Percentiles rank a stretch among this genome's conserved stretches.
phyloP scores from a whole-genome alignment of 2,797 vertebrate genomes.

The Epinephelus coioides region DNA sequence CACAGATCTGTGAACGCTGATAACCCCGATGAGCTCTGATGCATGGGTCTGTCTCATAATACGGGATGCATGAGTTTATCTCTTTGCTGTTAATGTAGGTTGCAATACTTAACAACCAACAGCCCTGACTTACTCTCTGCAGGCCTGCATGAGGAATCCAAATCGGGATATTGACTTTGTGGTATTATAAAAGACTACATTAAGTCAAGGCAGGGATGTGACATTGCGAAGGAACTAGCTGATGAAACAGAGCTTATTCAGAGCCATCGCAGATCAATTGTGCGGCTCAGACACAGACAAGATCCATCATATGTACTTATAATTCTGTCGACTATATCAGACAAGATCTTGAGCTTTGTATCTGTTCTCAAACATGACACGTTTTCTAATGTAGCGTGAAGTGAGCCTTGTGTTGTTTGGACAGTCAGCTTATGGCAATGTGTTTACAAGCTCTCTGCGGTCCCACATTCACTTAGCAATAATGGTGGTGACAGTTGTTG shows the following conservation, averaged over 20 bases:
- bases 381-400: conserved; percentile 15
- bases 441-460: neutral
- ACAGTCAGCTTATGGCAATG: conserved; percentile 13
- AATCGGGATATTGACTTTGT: conserved; percentile 61
- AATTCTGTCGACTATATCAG: conserved; percentile 31
- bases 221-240: conserved; percentile 52
- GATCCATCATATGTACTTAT: conserved; percentile 48
- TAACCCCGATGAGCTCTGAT: conserved; percentile 69
- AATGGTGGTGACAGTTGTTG: neutral
- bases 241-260: conserved; percentile 58
- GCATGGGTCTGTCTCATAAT: conserved; percentile 60
- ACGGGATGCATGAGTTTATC: conserved; percentile 59
- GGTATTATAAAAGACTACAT: conserved; percentile 54
- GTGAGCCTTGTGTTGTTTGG: conserved; percentile 19
- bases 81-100: conserved; percentile 60
- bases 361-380: conserved; percentile 26
- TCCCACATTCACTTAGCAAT: conserved; percentile 13
- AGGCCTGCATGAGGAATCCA: conserved; percentile 55
- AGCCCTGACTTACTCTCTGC: conserved; percentile 42
- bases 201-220: conserved; percentile 62
- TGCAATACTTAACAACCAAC: conserved; percentile 45
- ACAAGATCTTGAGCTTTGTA: conserved; percentile 13
- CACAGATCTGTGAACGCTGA: conserved; percentile 56
- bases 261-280: conserved; percentile 38
- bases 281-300: conserved; percentile 42